Percentiles rank a stretch among this genome's conserved stretches.
Conservation (phyloP, 1,140 invertebrate genomes). For the Platyura marginata region DNA sequence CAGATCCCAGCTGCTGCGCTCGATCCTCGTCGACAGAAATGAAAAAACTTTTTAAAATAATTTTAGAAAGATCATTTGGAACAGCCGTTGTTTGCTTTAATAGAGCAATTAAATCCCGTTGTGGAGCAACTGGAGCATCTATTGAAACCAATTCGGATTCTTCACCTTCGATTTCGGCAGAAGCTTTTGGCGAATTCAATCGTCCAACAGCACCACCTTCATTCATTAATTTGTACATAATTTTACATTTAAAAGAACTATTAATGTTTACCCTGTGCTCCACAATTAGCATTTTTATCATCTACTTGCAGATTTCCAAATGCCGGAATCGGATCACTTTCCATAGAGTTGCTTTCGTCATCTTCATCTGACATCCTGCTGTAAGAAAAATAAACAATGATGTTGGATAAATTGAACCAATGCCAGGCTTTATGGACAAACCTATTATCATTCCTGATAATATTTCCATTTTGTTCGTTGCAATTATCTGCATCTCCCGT, state of each 20-base stretch:
- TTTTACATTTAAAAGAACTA: too few relatives aligned
- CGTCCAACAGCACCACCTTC: slow-evolving; percentile 30
- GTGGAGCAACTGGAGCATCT: slow-evolving; percentile 43
- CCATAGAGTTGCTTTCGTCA: slow-evolving; percentile 31
- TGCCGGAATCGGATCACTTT: slow-evolving; percentile 25
- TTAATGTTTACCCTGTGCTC: slow-evolving; percentile 15
- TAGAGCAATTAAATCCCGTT: slow-evolving; percentile 38
- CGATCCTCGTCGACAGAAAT: slow-evolving; percentile 40
- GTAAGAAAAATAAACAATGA: not conserved
- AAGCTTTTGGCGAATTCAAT: slow-evolving; percentile 34
- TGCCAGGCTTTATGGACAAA: slow-evolving; percentile 5
- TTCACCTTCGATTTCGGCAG: slow-evolving; percentile 49
- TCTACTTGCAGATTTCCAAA: slow-evolving; percentile 28
- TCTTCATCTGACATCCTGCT: slow-evolving; percentile 21
- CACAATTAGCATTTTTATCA: slow-evolving; percentile 34
- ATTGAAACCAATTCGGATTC: slow-evolving; percentile 46
- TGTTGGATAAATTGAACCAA: not conserved
- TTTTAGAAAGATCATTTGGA: slow-evolving; percentile 16
- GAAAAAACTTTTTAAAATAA: slow-evolving; percentile 27
- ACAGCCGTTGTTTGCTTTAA: slow-evolving; percentile 27
- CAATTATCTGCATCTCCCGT: slow-evolving; percentile 26
- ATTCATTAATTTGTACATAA: slow-evolving; percentile 29
- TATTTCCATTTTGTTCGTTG: slow-evolving; percentile 41
- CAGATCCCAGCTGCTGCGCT: slow-evolving; percentile 6
- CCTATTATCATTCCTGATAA: slow-evolving; percentile 10